These are phyloP conservation scores for Ciconia stormi DNA, from an alignment of 2,113 vertebrate species.

Conservation along the genomic window DNA sequence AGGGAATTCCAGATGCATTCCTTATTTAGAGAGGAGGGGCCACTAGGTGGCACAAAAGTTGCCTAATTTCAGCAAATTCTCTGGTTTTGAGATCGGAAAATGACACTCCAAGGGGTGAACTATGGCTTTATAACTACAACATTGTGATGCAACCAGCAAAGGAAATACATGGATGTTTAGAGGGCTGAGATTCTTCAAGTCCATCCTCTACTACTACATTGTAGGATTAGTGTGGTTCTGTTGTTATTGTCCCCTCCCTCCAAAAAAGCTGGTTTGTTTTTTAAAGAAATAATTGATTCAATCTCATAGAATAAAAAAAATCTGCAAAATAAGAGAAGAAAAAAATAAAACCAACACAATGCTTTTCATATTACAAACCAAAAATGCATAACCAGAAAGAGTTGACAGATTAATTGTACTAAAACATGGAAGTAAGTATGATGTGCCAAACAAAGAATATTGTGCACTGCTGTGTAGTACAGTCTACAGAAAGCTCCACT, in stretches of 20 bases:
- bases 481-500: background rate
- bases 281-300: background rate
- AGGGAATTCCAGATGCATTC: background rate
- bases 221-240: background rate
- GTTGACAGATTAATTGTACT: background rate
- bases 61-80: background rate
- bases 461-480: background rate
- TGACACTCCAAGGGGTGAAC: background rate
- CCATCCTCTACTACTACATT: background rate
- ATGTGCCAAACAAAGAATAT: background rate
- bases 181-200: background rate
- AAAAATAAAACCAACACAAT: background rate
- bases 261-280: background rate
- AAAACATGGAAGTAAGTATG: background rate
- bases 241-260: background rate
- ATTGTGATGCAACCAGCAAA: background rate
- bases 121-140: background rate
- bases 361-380: background rate
- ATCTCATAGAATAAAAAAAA: background rate
- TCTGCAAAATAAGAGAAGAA: background rate
- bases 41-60: constrained; percentile 67
- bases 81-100: background rate
- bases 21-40: background rate
- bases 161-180: background rate
- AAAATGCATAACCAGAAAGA: background rate